These are phyloP conservation scores for Lepidurus packardi DNA, from an alignment of 1,140 invertebrate species.

Conservation along the genomic window DNA sequence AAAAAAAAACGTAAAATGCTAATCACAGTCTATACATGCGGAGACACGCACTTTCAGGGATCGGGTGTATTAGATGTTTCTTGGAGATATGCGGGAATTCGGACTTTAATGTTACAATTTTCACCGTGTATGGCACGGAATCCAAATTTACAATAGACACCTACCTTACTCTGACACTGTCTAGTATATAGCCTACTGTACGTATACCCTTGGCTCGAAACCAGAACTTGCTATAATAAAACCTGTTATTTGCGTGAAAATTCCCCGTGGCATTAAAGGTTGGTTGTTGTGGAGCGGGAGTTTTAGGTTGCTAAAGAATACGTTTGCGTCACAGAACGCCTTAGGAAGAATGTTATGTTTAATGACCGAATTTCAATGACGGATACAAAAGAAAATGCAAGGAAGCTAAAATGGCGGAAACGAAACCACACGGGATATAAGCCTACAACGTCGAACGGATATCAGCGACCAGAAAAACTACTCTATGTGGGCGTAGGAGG, in stretches of 20 bases:
- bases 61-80: neutral
- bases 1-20: neutral
- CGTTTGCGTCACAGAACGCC: neutral
- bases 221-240: neutral
- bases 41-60: neutral
- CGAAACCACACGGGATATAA: neutral
- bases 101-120: neutral
- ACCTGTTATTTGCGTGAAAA: neutral
- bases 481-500: neutral
- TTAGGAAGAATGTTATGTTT: neutral
- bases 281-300: neutral
- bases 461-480: neutral
- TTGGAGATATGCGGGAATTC: neutral
- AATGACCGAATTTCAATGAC: neutral
- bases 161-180: neutral
- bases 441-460: neutral
- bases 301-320: neutral
- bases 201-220: neutral
- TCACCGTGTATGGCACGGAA: neutral
- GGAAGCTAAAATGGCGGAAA: neutral
- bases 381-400: neutral
- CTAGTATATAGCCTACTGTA: neutral
- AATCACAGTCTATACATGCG: neutral
- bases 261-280: neutral
- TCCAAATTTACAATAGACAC: neutral